Evolutionary conservation across 2,888 invertebrate genomes (phyloP).

Genomic region (Kuschelorhynchus macadamiae): DNA sequence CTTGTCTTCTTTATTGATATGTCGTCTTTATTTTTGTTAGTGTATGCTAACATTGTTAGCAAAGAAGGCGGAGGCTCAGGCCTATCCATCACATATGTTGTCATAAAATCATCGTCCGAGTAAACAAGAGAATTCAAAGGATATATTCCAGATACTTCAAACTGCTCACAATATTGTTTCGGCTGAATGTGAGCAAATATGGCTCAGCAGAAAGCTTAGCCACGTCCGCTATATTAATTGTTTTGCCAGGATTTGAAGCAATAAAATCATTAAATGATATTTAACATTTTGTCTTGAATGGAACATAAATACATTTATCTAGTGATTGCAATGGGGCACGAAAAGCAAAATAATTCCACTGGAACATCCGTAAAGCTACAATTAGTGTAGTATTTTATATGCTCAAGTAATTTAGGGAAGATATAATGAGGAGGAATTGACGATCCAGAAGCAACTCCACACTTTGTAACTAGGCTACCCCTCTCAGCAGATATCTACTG

Average conservation of each 20-base stretch:
- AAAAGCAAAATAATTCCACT: conserved; percentile 43
- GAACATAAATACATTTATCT: conserved; percentile 46
- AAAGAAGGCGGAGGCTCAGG: too few relatives aligned
- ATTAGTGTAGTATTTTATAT: conserved; percentile 32
- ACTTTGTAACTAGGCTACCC: conserved; percentile 54
- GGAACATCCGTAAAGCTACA: conserved; percentile 3
- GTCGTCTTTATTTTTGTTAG: too few relatives aligned
- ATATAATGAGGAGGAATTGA: conserved; percentile 55
- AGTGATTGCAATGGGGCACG: conserved; percentile 26
- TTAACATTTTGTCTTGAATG: conserved; percentile 59
- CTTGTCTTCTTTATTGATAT: too few relatives aligned
- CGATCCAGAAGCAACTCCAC: conserved; percentile 54
- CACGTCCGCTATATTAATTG: conserved; percentile 56
- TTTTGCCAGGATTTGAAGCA: conserved; percentile 50
- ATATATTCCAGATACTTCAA: conserved; percentile 22
- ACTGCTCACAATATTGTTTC: conserved; percentile 31
- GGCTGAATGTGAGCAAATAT: conserved; percentile 44
- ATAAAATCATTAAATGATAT: conserved; percentile 55
- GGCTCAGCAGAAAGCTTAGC: conserved; percentile 49
- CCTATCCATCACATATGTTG: conserved; percentile 8
- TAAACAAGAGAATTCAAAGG: conserved; percentile 19
- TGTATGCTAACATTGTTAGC: too few relatives aligned
- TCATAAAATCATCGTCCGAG: conserved; percentile 19
- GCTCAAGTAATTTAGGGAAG: conserved; percentile 53
- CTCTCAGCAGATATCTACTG: conserved; percentile 54